Evolutionary conservation across 2,888 invertebrate genomes (phyloP).

Genomic region (Luperina nickerlii): DNA sequence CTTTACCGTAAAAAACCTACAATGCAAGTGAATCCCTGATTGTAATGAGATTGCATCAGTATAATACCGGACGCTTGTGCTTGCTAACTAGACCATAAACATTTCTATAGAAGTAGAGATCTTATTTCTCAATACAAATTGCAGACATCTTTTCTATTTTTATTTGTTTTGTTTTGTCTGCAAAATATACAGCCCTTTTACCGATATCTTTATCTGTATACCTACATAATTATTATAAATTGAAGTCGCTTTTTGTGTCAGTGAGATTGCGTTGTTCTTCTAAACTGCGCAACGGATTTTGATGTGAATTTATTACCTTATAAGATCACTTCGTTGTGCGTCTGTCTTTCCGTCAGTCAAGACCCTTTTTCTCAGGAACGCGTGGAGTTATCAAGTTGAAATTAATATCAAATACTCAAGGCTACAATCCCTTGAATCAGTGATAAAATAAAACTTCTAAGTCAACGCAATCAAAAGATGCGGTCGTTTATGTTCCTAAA

Average conservation of each 20-base stretch:
- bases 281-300: not conserved
- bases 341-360: no score
- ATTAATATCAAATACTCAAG: no score
- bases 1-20: slow-evolving; percentile 1
- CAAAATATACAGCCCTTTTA: slow-evolving; percentile 8
- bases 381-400: no score
- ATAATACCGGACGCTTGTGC: slow-evolving; percentile 23
- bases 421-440: no score
- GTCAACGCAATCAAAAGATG: no score
- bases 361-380: no score
- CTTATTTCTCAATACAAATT: slow-evolving; percentile 22
- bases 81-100: slow-evolving; percentile 32
- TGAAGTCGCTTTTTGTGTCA: not conserved
- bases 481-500: no score
- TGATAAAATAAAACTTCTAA: no score
- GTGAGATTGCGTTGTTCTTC: not conserved
- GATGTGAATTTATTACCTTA: not conserved
- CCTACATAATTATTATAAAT: not conserved
- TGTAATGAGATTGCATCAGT: slow-evolving; percentile 18
- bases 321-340: no score
- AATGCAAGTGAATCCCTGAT: slow-evolving; percentile 11
- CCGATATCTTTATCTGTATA: no score
- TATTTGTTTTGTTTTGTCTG: slow-evolving; percentile 37
- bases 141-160: slow-evolving; percentile 3
- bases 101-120: slow-evolving; percentile 26